Conservation (phyloP, 2,797 vertebrate species). For the Decapterus maruadsi region DNA sequence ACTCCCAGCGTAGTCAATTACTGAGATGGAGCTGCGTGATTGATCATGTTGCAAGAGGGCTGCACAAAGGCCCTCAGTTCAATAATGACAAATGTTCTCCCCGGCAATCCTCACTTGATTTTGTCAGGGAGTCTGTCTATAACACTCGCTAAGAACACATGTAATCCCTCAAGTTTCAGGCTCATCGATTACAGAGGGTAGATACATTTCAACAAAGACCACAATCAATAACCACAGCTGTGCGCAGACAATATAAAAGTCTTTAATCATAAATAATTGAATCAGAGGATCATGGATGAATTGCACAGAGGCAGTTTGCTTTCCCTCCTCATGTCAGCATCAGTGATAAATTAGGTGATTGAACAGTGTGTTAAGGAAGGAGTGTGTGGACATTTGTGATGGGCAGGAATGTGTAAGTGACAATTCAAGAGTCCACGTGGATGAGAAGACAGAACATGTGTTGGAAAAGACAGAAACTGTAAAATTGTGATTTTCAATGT, state of each 20-base stretch:
- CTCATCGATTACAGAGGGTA: slow-evolving; percentile 42
- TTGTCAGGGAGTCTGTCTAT: slow-evolving; percentile 29
- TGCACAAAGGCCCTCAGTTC: slow-evolving; percentile 34
- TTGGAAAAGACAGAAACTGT: background rate
- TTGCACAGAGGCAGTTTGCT: slow-evolving; percentile 23
- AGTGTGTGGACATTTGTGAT: slow-evolving; percentile 3
- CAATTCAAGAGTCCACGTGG: background rate
- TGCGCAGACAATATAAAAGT: slow-evolving; percentile 64
- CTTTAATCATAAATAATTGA: slow-evolving; percentile 73
- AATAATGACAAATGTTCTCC: slow-evolving; percentile 58
- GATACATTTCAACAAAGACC: slow-evolving; percentile 50
- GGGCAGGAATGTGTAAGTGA: slow-evolving; percentile 1
- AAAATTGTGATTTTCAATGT: slow-evolving; percentile 5
- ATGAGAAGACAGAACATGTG: slow-evolving; percentile 14
- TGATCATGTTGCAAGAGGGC: slow-evolving; percentile 47
- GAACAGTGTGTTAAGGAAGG: slow-evolving; percentile 4
- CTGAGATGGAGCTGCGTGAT: slow-evolving; percentile 43
- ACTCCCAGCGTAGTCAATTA: slow-evolving; percentile 63
- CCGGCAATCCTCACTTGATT: slow-evolving; percentile 41
- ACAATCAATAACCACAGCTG: slow-evolving; percentile 66
- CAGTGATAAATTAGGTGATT: slow-evolving; percentile 13
- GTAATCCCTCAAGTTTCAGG: slow-evolving; percentile 31
- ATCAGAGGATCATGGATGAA: slow-evolving; percentile 23
- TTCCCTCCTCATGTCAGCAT: slow-evolving; percentile 12
- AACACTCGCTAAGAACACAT: slow-evolving; percentile 15